phyloP scores from a whole-genome alignment of 2,888 invertebrate genomes.

The Gastracanthus pulcherrimus region DNA sequence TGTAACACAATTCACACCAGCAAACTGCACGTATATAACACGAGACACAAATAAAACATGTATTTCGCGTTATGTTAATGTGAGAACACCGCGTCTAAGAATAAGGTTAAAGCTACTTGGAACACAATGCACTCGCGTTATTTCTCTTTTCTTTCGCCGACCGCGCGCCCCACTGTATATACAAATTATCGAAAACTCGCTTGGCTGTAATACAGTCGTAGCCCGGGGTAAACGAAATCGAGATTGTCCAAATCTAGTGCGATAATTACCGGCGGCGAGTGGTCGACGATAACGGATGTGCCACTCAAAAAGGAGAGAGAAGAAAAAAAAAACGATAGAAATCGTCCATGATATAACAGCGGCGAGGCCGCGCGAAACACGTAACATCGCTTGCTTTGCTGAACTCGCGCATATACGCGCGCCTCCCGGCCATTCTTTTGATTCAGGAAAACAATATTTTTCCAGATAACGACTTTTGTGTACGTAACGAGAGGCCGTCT shows the following conservation, averaged over 20 bases:
- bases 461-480: slow-evolving; percentile 50
- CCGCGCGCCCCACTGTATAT: too few species aligned
- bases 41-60: slow-evolving; percentile 5
- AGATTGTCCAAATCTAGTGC: slow-evolving; percentile 11
- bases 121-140: slow-evolving; percentile 10
- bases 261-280: not conserved
- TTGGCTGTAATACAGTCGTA: too few species aligned
- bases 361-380: slow-evolving; percentile 33
- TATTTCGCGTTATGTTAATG: slow-evolving; percentile 22
- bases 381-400: slow-evolving; percentile 33
- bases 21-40: not conserved
- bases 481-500: slow-evolving; percentile 42
- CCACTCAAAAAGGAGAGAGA: slow-evolving; percentile 10
- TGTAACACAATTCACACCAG: not conserved
- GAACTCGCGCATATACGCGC: not conserved
- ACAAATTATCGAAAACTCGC: not conserved
- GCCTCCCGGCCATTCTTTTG: not conserved
- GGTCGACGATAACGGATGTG: slow-evolving; percentile 35
- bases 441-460: slow-evolving; percentile 57
- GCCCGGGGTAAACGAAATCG: not conserved
- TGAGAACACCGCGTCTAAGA: slow-evolving; percentile 4
- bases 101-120: not conserved
- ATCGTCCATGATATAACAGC: slow-evolving; percentile 54
- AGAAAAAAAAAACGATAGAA: slow-evolving; percentile 42
- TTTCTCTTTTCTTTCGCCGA: too few species aligned